Base-by-base conservation (phyloP, 2,888 invertebrate species). In the Notodonta ziczac region DNA sequence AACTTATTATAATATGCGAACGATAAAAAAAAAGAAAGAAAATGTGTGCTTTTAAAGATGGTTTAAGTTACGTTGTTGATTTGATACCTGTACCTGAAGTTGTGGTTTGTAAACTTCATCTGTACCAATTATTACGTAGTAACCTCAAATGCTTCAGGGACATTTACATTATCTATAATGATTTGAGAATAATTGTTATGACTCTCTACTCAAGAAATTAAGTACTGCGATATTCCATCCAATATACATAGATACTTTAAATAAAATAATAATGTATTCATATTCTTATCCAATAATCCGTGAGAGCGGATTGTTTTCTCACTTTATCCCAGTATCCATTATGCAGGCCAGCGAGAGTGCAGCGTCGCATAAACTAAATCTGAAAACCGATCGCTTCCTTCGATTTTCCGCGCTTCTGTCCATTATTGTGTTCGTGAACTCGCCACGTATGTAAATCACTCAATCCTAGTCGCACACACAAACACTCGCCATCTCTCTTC, bases 371-470 rank as follows among this genome's bases (percentile, higher is more conserved):
- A 85, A 86, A 88, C 78, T 80, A 82, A 81, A 86, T 83, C 83
- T 84, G 85, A 78, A 85, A 89, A 87, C 85, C 88, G 89, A 90
- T 90, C 86, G 83, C 75, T 85, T 86, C 82, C 86, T 91, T 91
- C 91, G 90, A 91, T 91, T 91, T 90, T 87, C 89, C 85, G 77
- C 84, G 81, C 85, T 73, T 85, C 84, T 87, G 86, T 86, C 88
- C 86, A 85, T 85, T 91, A 89, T 89, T 90, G 88, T 90, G 86
- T 91, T 90, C 87, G 90, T 90, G 89, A 84, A 89, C 85, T 65
- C 68, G 61, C 76, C 87, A 90, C 85, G 87, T 88, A 90, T 91
- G 91, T 86, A 90, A 90, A 91, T 90, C 88, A 88, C 79, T 86
- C 84, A 67, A 77, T 81, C 73, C 77, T 56, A 69, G 67, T 51